Evolutionary conservation across 2,113 vertebrate species (phyloP), one percentile per base, ranked within the genome.

Genomic region (Ondatra zibethicus): DNA sequence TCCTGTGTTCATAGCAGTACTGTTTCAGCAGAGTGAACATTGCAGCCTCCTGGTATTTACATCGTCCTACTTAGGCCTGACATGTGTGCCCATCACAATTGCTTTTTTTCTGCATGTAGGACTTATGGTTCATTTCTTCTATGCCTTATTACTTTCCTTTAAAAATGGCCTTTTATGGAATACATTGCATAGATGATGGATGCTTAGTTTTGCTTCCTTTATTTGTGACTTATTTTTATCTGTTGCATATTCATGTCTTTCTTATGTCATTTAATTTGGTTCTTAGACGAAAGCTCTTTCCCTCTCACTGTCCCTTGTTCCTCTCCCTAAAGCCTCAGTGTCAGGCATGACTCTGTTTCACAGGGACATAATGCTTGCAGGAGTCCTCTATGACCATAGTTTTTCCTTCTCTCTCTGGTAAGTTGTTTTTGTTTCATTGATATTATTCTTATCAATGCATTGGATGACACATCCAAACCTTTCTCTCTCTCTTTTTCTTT

Each of bases 341-440:
- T 42, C 58, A 31, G 12, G 3, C 42, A 13, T 65, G n/a, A 39
- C 16, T 4, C 12, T 23, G 14, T 36, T 25, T 63, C 58, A 27
- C n/a, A 16, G 39, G 4, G n/a, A 42, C 2, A 45, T 8, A 0
- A 0, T 17, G 25, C 25, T 16, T 42, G 29, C 2, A 19, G 25
- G n/a, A 42, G 12, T 2, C 63, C 23, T 42, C 39, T 63, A 42
- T 75, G 23, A 81, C 36, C 52, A 61, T 58, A 85, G 81, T 16
- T 10, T 42, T 19, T 65, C 13, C n/a, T 85, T 31, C n/a, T 63
- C 11, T 63, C n/a, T 63, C 58, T 42, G 27, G 7, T 58, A 61
- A 19, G 33, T 81, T 78, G 36, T 23, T 14, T 39, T n/a, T 58
- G 58, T 65, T 29, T 39, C 81, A 45, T 29, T 65, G 3, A 8